Base-by-base conservation (phyloP, 2,113 vertebrate species). In the Paedocypris sp. region DNA sequence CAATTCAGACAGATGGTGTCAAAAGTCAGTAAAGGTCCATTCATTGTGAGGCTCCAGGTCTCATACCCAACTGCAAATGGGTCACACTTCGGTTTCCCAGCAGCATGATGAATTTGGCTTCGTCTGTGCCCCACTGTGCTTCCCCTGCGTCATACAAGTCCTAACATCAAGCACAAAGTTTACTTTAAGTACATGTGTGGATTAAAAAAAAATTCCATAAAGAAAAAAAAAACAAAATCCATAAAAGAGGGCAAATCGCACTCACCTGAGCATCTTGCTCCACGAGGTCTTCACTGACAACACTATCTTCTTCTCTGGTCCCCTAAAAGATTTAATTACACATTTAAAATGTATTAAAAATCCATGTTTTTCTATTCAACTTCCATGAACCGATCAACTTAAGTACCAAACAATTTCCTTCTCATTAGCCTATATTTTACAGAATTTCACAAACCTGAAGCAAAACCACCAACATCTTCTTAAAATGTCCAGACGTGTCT, bases 401-500 rank as follows among this genome's bases (percentile, higher is more conserved):
- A n/a, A n/a, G n/a, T n/a, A n/a, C n/a, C n/a, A n/a, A n/a, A n/a
- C n/a, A n/a, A n/a, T n/a, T n/a, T n/a, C n/a, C n/a, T n/a, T n/a
- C n/a, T n/a, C n/a, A n/a, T n/a, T n/a, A n/a, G n/a, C n/a, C n/a
- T n/a, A n/a, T n/a, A n/a, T n/a, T n/a, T n/a, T 20, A 54, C 62
- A 16, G 6, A 0, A 1, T 23, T 10, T 3, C 56, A 76, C 78
- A 49, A 5, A 95, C 94, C 91, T 97, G 93, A 33, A 97, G 84
- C 69, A 98, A 80, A 72, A 95, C 95, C 6, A 98, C 45, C 0
- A 97, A 83, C 94, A 97, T 98, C 85, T 98, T 98, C 81, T 91
- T 93, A 77, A 98, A 98, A 71, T 98, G 95, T 42, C 93, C 93
- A 0, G 92, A 90, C 0, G 94, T 98, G 64, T 98, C 95, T 1